Conservation (phyloP, 1,140 invertebrate species). For the Harpegnathos saltator region DNA sequence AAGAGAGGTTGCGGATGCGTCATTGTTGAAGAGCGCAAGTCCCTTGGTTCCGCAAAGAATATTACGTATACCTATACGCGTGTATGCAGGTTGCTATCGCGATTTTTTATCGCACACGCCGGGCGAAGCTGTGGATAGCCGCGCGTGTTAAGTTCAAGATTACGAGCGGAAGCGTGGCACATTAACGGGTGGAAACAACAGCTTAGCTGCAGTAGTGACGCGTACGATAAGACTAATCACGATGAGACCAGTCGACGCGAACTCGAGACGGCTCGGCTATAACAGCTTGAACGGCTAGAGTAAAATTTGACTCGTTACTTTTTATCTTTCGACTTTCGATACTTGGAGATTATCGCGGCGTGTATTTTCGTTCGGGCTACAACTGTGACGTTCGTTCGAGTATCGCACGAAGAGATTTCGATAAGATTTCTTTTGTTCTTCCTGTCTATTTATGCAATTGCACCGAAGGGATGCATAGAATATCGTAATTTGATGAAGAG, state of each 20-base stretch:
- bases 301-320: not conserved
- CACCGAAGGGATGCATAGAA: no score
- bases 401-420: no score
- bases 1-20: not conserved
- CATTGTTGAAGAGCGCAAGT: not conserved
- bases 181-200: constrained; percentile 29
- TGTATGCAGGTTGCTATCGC: not conserved
- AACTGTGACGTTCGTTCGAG: no score
- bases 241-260: constrained; percentile 33
- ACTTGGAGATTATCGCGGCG: no score
- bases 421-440: no score
- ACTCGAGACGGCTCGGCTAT: constrained; percentile 6
- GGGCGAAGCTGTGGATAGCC: constrained; percentile 12
- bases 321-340: no score
- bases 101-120: constrained; percentile 7
- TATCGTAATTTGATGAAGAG: not conserved
- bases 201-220: not conserved
- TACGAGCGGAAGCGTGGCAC: constrained; percentile 9
- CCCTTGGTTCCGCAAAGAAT: not conserved
- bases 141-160: constrained; percentile 27
- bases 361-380: no score
- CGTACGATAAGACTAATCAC: constrained; percentile 41
- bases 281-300: not conserved
- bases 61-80: constrained; percentile 22
- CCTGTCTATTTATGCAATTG: no score